Evolutionary conservation across 2,888 invertebrate genomes (phyloP).

Genomic region (Drosophila mulleri): DNA sequence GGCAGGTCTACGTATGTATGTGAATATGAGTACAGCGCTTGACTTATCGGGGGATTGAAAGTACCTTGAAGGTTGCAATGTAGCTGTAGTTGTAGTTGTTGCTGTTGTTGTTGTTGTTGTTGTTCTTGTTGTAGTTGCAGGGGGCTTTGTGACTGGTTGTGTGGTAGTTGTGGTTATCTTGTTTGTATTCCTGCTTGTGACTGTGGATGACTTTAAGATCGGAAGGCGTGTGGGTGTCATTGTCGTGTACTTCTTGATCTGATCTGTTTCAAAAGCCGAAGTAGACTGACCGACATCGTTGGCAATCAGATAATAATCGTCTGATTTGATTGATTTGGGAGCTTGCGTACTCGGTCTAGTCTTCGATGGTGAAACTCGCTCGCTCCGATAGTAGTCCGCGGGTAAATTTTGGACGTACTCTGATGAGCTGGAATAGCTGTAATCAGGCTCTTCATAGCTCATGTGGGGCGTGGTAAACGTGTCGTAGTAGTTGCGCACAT

Average conservation of each 20-base stretch:
- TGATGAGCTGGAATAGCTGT: slow-evolving; percentile 67
- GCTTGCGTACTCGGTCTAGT: slow-evolving; percentile 34
- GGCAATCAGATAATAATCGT: slow-evolving; percentile 74
- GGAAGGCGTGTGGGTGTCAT: slow-evolving; percentile 75
- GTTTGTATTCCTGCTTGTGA: slow-evolving; percentile 64
- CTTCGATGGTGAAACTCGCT: slow-evolving; percentile 29
- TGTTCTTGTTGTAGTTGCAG: slow-evolving; percentile 34
- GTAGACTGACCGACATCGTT: slow-evolving; percentile 55
- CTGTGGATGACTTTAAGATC: slow-evolving; percentile 35
- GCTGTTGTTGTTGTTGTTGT: slow-evolving; percentile 26
- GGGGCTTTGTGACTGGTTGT: slow-evolving; percentile 53
- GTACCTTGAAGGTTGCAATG: slow-evolving; percentile 60
- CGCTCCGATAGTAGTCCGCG: slow-evolving; percentile 65
- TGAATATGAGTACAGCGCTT: slow-evolving; percentile 5
- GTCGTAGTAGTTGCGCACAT: slow-evolving; percentile 71
- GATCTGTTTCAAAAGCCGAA: slow-evolving; percentile 18
- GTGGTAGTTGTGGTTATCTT: slow-evolving; percentile 84
- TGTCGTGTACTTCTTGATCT: slow-evolving; percentile 34
- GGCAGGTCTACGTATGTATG: slow-evolving; percentile 15
- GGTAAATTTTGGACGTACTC: slow-evolving; percentile 53
- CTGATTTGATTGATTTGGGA: slow-evolving; percentile 52
- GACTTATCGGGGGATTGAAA: slow-evolving; percentile 23
- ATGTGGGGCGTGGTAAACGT: slow-evolving; percentile 60
- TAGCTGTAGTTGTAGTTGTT: slow-evolving; percentile 21
- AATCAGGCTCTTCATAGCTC: slow-evolving; percentile 53